Conservation (phyloP, 2,888 invertebrate species). For the Rosalia funebris region DNA sequence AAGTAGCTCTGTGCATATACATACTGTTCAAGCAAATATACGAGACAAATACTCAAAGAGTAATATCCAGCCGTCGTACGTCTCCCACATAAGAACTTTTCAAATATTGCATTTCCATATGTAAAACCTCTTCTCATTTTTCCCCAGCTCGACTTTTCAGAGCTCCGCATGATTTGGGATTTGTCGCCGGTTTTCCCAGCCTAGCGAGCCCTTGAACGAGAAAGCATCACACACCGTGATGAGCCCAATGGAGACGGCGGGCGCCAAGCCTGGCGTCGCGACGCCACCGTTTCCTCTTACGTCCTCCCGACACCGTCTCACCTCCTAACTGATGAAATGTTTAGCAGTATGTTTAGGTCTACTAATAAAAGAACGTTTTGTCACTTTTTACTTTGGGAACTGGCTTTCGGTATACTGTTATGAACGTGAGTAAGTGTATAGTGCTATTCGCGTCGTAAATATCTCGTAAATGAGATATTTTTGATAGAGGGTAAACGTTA, state of each 20-base stretch:
- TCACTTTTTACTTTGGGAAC: constrained; percentile 1
- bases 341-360: constrained; percentile 12
- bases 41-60: not conserved
- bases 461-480: too few relatives aligned
- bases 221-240: constrained; percentile 33
- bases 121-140: constrained; percentile 33
- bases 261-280: constrained; percentile 37
- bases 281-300: constrained; percentile 30
- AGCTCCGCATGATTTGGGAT: constrained; percentile 34
- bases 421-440: not conserved
- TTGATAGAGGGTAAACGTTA: too few relatives aligned
- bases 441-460: not conserved
- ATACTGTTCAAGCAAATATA: too few relatives aligned
- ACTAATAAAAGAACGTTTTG: constrained; percentile 9
- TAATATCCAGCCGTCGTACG: not conserved
- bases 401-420: constrained; percentile 1
- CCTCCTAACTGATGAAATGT: constrained; percentile 34
- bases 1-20: not conserved
- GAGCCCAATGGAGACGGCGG: constrained; percentile 37
- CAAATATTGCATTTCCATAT: constrained; percentile 35
- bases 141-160: constrained; percentile 16
- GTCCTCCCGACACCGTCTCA: constrained; percentile 24
- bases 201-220: constrained; percentile 30
- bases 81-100: not conserved
- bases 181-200: constrained; percentile 29